A percentile compares a stretch with the other conserved stretches of the same genome.
These are phyloP conservation scores for Alcedo quadribrachys DNA, from an alignment of 2,797 vertebrate species.

Conservation along the genomic window DNA sequence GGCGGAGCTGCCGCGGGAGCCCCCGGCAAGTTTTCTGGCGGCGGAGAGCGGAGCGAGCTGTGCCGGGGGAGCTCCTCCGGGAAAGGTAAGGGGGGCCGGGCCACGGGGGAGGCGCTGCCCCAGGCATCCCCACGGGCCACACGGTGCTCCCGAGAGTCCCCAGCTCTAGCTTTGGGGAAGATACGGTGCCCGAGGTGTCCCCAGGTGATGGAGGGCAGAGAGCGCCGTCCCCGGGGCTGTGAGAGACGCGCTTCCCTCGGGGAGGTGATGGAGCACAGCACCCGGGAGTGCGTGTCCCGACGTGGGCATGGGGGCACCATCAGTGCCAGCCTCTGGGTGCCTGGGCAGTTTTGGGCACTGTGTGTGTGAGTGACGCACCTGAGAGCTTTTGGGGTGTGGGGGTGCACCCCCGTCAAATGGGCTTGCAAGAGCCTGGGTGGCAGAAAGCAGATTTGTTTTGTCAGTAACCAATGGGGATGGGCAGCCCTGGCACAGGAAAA, in stretches of 20 bases:
- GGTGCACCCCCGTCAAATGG: background rate
- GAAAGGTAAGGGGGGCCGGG: background rate
- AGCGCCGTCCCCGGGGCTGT: background rate
- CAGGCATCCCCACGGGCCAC: background rate
- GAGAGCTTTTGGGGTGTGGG: rapidly evolving
- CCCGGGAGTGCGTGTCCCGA: background rate
- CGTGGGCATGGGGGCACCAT: background rate
- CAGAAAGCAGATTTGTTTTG: background rate
- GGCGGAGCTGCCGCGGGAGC: background rate
- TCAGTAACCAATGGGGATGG: rapidly evolving
- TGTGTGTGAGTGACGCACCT: rapidly evolving
- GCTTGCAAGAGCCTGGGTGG: background rate
- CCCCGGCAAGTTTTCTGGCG: background rate
- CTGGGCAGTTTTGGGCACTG: background rate
- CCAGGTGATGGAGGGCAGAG: background rate
- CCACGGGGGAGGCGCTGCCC: background rate
- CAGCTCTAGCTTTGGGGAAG: background rate
- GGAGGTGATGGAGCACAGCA: background rate
- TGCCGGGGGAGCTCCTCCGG: background rate
- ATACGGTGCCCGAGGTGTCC: background rate
- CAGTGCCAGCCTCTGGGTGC: background rate
- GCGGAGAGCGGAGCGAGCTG: background rate
- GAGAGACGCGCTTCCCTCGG: background rate
- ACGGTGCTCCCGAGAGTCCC: rapidly evolving
- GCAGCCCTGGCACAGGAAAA: background rate